Evolutionary conservation across 2,888 invertebrate species (phyloP).

Genomic region (Aethes cnicana): DNA sequence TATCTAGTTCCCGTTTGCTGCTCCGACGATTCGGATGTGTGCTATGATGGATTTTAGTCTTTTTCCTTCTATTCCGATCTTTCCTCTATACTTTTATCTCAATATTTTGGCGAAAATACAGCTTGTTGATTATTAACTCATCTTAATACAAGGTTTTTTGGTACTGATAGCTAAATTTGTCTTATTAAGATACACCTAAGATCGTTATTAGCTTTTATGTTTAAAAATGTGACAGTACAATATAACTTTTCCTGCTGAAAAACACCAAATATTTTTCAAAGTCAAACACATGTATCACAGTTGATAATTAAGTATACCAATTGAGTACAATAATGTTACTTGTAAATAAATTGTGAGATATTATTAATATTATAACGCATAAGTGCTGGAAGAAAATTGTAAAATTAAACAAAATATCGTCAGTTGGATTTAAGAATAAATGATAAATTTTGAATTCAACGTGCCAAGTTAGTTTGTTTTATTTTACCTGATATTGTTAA

Average conservation of each 20-base stretch:
- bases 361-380: slow-evolving; percentile 54
- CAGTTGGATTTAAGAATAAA: slow-evolving; percentile 70
- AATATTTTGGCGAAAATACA: no score
- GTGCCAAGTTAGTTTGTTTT: slow-evolving; percentile 75
- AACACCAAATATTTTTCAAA: slow-evolving; percentile 33
- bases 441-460: slow-evolving; percentile 77
- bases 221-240: slow-evolving; percentile 1
- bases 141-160: no score
- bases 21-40: no score
- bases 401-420: no score
- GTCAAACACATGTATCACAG: slow-evolving; percentile 48
- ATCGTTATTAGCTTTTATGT: no score
- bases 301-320: slow-evolving; percentile 70
- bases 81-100: no score
- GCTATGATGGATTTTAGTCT: no score
- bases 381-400: slow-evolving; percentile 56
- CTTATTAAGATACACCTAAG: no score
- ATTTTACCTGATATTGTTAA: slow-evolving; percentile 39
- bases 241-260: slow-evolving; percentile 17
- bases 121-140: no score
- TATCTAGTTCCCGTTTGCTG: no score
- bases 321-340: slow-evolving; percentile 75
- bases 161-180: no score
- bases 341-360: slow-evolving; percentile 76
- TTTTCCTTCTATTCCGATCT: no score